Percentiles rank a stretch among this genome's conserved stretches.
phyloP scores from a whole-genome alignment of 2,113 vertebrate genomes.

The Garra rufa region DNA sequence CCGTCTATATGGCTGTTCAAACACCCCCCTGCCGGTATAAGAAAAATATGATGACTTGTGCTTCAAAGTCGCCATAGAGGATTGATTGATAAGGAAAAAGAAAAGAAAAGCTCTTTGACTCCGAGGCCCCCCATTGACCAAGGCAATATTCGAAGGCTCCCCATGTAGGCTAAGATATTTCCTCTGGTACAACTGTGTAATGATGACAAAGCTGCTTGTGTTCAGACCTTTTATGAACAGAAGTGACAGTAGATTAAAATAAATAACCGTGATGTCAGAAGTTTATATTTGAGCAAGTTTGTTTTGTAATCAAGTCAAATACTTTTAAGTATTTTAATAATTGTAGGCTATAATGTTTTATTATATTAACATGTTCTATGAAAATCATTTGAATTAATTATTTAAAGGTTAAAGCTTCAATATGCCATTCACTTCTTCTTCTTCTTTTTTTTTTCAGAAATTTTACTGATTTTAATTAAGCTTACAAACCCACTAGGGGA shows the following conservation, averaged over 20 bases:
- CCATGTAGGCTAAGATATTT: conserved; percentile 1
- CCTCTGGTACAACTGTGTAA: neutral
- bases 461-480: neutral
- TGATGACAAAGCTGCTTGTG: neutral
- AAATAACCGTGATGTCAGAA: neutral
- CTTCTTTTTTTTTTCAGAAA: too few species aligned
- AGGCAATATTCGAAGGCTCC: conserved; percentile 17
- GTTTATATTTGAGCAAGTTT: neutral
- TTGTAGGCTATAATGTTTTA: too few species aligned
- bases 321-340: neutral
- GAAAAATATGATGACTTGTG: neutral
- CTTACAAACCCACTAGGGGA: neutral
- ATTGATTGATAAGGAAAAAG: conserved; percentile 4
- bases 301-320: neutral
- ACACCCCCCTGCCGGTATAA: neutral
- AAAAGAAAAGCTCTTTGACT: neutral
- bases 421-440: neutral
- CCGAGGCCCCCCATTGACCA: conserved; percentile 1
- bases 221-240: neutral
- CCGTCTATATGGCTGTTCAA: neutral
- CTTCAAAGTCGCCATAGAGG: conserved; percentile 6
- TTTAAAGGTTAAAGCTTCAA: neutral
- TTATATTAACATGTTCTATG: too few species aligned
- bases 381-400: neutral
- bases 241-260: neutral